Conservation (phyloP, 2,113 vertebrate genomes). For the Otus sunia region DNA sequence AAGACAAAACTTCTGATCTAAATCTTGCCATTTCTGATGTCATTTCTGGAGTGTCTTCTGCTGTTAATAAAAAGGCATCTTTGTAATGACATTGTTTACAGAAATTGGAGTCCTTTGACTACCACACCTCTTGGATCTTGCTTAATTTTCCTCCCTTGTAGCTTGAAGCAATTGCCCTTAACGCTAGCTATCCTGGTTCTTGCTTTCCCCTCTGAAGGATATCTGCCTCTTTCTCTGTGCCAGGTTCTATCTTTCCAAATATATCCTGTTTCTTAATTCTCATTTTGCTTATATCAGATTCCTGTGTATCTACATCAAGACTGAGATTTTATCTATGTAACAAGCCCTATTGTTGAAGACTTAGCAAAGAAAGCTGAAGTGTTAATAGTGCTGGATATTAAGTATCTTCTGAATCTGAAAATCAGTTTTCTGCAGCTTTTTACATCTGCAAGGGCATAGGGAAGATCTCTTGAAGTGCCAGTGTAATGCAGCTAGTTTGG, state of each 20-base stretch:
- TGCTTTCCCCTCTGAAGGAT: not conserved
- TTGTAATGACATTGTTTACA: not conserved
- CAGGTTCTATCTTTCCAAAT: not conserved
- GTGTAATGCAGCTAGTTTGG: not conserved
- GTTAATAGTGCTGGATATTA: not conserved
- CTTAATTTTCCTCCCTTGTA: not conserved
- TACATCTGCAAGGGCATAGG: not conserved
- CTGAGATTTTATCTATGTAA: not conserved
- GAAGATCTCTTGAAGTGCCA: not conserved
- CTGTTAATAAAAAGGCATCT: not conserved
- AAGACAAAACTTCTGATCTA: not conserved
- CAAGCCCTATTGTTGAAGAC: not conserved
- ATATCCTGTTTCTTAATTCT: not conserved
- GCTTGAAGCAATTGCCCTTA: not conserved
- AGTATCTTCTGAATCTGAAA: not conserved
- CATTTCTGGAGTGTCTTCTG: not conserved
- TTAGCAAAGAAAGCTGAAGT: not conserved
- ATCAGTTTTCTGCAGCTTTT: not conserved
- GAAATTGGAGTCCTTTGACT: not conserved
- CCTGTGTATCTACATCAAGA: fast-evolving
- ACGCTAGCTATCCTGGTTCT: not conserved
- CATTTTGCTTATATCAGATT: not conserved
- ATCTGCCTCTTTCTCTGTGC: not conserved
- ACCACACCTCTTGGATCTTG: not conserved
- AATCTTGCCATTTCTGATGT: not conserved